Conservation (phyloP, 2,113 vertebrate genomes). For the Sardina pilchardus region DNA sequence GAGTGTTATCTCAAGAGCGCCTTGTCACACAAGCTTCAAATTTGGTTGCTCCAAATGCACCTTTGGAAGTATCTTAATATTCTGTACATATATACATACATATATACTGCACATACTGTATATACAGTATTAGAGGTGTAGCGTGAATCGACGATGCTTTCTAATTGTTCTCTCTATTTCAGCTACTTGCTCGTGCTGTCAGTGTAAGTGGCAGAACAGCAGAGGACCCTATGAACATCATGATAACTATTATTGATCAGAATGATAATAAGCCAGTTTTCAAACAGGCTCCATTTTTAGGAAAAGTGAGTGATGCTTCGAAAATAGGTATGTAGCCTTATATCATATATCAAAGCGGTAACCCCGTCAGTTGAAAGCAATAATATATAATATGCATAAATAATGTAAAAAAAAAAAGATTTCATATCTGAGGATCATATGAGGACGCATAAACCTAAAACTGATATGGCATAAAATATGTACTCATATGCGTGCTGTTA, state of each 20-base stretch:
- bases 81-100: too few relatives aligned
- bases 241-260: constrained; percentile 60
- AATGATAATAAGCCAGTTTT: constrained; percentile 72
- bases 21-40: too few relatives aligned
- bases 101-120: too few relatives aligned
- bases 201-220: not conserved
- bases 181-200: constrained; percentile 64
- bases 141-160: too few relatives aligned
- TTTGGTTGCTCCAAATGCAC: too few relatives aligned
- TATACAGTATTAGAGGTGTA: too few relatives aligned
- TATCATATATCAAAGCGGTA: too few relatives aligned
- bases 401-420: constrained; percentile 58
- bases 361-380: constrained; percentile 61
- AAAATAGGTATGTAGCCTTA: constrained; percentile 40
- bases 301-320: constrained; percentile 63
- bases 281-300: constrained; percentile 51
- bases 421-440: constrained; percentile 71
- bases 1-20: too few relatives aligned
- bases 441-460: constrained; percentile 69
- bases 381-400: constrained; percentile 67
- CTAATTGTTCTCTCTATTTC: not conserved
- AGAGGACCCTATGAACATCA: constrained; percentile 59
- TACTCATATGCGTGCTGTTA: not conserved
- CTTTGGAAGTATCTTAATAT: too few relatives aligned
- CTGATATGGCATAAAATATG: not conserved